Evolutionary conservation across 2,113 vertebrate species (phyloP).

Genomic region (Myrmophylax atrothorax): DNA sequence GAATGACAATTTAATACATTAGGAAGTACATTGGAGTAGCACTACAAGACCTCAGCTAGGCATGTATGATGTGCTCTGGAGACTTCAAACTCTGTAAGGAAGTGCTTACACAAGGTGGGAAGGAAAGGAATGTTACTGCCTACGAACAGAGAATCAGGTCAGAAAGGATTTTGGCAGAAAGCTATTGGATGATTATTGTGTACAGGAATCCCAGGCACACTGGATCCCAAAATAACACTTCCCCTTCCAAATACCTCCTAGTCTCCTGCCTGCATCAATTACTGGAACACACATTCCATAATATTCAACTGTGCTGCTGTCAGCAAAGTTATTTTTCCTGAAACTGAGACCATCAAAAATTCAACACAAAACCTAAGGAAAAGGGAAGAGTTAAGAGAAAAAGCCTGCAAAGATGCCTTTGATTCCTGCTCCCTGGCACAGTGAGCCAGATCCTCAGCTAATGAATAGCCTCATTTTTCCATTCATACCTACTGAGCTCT

Average conservation of each 20-base stretch:
- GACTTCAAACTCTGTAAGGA: not conserved
- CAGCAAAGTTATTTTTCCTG: not conserved
- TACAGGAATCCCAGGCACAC: not conserved
- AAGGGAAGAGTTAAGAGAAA: not conserved
- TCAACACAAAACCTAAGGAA: not conserved
- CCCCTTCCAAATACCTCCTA: not conserved
- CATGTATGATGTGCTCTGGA: not conserved
- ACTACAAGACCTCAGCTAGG: not conserved
- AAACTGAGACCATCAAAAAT: not conserved
- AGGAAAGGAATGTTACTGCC: not conserved
- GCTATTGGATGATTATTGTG: not conserved
- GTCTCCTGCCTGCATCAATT: not conserved
- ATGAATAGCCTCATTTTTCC: not conserved
- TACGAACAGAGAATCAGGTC: not conserved
- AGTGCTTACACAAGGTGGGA: not conserved
- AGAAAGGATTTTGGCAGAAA: constrained; percentile 6
- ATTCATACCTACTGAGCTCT: not conserved
- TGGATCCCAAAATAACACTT: not conserved
- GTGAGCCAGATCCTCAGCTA: not conserved
- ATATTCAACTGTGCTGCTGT: not conserved
- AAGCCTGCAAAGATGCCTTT: not conserved
- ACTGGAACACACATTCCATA: not conserved
- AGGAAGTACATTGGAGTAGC: not conserved
- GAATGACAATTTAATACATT: constrained; percentile 46
- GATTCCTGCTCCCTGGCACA: not conserved